Conservation (phyloP, 2,797 vertebrate genomes). For the Selene dorsalis region DNA sequence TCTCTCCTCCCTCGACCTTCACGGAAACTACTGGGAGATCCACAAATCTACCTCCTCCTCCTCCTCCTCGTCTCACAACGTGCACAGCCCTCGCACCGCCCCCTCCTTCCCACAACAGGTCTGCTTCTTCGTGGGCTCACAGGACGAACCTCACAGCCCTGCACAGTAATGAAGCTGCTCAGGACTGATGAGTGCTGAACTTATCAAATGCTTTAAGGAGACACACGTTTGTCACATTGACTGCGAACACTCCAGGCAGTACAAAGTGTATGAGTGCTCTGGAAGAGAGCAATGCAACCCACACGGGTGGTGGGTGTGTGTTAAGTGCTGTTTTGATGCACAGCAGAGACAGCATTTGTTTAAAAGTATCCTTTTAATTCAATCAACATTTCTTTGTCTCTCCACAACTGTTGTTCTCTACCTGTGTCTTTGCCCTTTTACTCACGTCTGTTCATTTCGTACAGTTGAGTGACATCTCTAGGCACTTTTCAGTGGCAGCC, state of each 20-base stretch:
- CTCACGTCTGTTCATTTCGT: too few relatives aligned
- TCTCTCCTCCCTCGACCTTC: constrained; percentile 80
- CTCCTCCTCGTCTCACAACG: neutral
- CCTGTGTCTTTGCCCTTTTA: too few relatives aligned
- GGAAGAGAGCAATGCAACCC: neutral
- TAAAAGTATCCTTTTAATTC: too few relatives aligned
- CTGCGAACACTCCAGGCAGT: neutral
- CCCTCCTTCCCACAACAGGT: constrained; percentile 60
- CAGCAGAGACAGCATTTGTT: constrained; percentile 1
- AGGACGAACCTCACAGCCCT: constrained; percentile 45
- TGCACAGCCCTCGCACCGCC: constrained; percentile 27
- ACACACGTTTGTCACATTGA: neutral
- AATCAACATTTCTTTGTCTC: too few relatives aligned
- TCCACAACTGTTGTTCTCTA: too few relatives aligned
- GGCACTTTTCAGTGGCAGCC: too few relatives aligned
- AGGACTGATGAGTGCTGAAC: neutral
- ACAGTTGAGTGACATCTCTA: too few relatives aligned
- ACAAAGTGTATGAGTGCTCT: neutral
- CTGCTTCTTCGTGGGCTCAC: constrained; percentile 71
- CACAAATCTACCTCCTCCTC: constrained; percentile 57
- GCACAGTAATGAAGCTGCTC: neutral
- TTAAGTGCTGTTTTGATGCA: too few relatives aligned
- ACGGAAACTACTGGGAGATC: constrained; percentile 83
- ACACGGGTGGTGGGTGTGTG: neutral
- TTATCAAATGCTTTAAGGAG: neutral